A percentile compares a stretch with the other conserved stretches of the same genome.
Evolutionary conservation across 1,140 invertebrate genomes (phyloP).

Genomic region (Drosophila kurseongensis): DNA sequence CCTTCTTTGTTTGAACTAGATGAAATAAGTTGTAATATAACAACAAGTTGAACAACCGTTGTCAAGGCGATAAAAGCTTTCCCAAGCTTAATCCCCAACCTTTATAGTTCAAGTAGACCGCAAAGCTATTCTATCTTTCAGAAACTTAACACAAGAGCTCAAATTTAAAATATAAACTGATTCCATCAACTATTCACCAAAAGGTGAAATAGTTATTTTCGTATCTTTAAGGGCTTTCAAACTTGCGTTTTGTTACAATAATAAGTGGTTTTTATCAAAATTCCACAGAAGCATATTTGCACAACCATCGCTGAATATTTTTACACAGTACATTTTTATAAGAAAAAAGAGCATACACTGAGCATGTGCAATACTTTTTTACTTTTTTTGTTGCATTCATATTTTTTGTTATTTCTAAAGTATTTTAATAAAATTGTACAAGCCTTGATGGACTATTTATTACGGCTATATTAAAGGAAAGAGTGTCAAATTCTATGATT

Average conservation of each 20-base stretch:
- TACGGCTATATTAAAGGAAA: too few relatives aligned
- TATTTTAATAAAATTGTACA: too few relatives aligned
- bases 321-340: neutral
- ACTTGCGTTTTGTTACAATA: neutral
- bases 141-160: neutral
- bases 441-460: neutral
- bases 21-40: constrained; percentile 18
- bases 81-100: neutral
- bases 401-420: neutral
- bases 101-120: neutral
- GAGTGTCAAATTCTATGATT: too few relatives aligned
- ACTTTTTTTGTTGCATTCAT: neutral
- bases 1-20: neutral
- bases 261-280: neutral
- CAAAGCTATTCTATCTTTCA: constrained; percentile 6
- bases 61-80: constrained; percentile 53
- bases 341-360: neutral
- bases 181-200: too few relatives aligned
- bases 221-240: too few relatives aligned
- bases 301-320: neutral
- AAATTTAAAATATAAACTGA: too few relatives aligned
- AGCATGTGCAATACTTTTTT: neutral
- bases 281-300: neutral
- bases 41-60: constrained; percentile 31
- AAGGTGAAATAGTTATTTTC: too few relatives aligned